Evolutionary conservation across 2,113 vertebrate genomes (phyloP).

Genomic region (Egretta garzetta): DNA sequence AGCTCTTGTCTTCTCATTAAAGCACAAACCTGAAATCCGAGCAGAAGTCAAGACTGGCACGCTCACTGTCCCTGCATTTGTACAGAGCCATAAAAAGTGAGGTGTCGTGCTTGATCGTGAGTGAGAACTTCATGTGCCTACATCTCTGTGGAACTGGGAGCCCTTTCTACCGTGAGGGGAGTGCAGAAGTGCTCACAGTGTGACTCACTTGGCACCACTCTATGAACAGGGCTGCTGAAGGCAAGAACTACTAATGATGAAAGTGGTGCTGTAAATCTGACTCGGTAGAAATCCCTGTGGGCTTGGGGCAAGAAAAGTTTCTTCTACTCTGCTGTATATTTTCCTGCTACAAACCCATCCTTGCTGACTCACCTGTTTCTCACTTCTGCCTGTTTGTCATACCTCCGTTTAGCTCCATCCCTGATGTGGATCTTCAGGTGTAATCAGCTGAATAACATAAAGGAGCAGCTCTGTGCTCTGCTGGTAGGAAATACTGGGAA

Average conservation of each 20-base stretch:
- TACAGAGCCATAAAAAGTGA: constrained; percentile 90
- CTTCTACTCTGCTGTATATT: neutral
- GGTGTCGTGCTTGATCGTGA: neutral
- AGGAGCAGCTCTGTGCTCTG: neutral
- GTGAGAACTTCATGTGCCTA: neutral
- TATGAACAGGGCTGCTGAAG: neutral
- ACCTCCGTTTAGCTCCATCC: neutral
- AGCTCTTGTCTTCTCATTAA: constrained; percentile 92
- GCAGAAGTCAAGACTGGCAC: constrained; percentile 81
- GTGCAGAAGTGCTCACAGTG: neutral
- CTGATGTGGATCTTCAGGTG: neutral
- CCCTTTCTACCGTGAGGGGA: neutral
- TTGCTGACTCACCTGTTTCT: neutral
- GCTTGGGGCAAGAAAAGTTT: neutral
- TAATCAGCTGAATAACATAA: neutral
- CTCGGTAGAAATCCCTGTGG: neutral
- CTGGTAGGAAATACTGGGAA: neutral
- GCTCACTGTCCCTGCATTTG: constrained; percentile 79
- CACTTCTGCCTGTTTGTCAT: neutral
- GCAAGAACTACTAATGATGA: neutral
- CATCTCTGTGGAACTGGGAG: neutral
- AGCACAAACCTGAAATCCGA: constrained; percentile 84
- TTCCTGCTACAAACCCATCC: neutral
- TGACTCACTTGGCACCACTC: neutral
- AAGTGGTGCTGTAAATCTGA: neutral